Evolutionary conservation across 2,113 vertebrate species (phyloP), one percentile per base, ranked within the genome.

Genomic region (Cairina moschata): DNA sequence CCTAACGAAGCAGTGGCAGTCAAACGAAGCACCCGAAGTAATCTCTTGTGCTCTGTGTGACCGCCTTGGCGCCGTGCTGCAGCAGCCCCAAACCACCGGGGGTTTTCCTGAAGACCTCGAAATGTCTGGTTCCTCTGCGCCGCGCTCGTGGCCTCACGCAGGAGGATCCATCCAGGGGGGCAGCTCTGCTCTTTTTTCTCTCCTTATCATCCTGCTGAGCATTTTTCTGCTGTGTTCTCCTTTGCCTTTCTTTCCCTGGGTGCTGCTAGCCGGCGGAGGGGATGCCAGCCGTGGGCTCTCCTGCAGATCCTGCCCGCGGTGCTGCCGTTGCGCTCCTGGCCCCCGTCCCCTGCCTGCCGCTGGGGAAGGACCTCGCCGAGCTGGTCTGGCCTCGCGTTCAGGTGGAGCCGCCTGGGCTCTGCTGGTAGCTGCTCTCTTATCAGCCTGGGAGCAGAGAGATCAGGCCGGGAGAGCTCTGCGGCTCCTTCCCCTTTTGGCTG

Each of bases 201-300:
- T 38, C 48, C 22, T 22, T 23, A 7, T 50, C 48, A 12, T 50
- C 48, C 22, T 18, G 42, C 65, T 15, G 42, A 15, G 20, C 8
- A 14, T n/a, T 46, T 46, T 31, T 17, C 40, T 52, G 28, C 42
- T 32, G 31, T 8, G 11, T 31, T 21, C 18, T 23, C 14, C 66
- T 48, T 31, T 7, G 31, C 31, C 22, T 31, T 31, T 13, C 14
- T 21, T 14, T 67, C 31, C 42, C 46, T 6, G 21, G 22, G 66
- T 31, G 17, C 46, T 8, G 55, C 63, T 20, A 34, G 16, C 2
- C 0, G 4, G 40, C 4, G 4, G 36, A 26, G 13, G 4, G 1
- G 50, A 28, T 4, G 28, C 13, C 50, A 16, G 5, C 9, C 1
- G 5, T 3, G 1, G 3, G 48, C 0, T 1, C 26, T 32, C 23